Percentiles rank a stretch among this genome's conserved stretches.
Conservation (phyloP, 2,888 invertebrate genomes). For the Anthoptus insignis region DNA sequence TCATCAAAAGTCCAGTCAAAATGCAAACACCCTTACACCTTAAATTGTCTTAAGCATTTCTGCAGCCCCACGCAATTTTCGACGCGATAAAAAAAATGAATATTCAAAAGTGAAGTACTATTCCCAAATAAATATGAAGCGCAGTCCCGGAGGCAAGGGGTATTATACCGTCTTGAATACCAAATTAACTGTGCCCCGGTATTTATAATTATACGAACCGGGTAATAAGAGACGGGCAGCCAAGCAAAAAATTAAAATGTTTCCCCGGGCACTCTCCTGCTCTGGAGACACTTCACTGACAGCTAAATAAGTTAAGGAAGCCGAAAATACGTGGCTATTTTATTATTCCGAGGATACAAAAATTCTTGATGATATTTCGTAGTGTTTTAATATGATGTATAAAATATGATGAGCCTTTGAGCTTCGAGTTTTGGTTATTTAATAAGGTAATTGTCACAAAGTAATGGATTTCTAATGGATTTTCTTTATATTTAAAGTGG, state of each 20-base stretch:
- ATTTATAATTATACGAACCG: conserved; percentile 78
- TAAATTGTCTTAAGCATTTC: neutral
- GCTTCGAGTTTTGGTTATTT: too few relatives aligned
- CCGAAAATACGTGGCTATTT: neutral
- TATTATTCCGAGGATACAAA: neutral
- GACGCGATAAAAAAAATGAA: conserved; percentile 16
- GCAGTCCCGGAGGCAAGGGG: conserved; percentile 29
- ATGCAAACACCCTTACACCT: too few relatives aligned
- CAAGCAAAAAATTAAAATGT: conserved; percentile 81
- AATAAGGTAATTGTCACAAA: too few relatives aligned
- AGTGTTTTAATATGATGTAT: too few relatives aligned
- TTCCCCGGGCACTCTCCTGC: conserved; percentile 49
- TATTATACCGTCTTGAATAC: conserved; percentile 54
- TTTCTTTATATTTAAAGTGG: too few relatives aligned
- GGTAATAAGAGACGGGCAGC: conserved; percentile 63
- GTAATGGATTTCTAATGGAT: too few relatives aligned
- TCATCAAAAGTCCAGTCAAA: too few relatives aligned
- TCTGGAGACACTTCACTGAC: conserved; percentile 17
- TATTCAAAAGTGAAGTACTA: conserved; percentile 17
- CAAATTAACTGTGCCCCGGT: conserved; percentile 53
- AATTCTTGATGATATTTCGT: too few relatives aligned
- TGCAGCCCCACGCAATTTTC: neutral
- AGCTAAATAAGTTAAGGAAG: conserved; percentile 13
- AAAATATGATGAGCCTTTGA: too few relatives aligned
- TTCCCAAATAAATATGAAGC: conserved; percentile 44